Conservation (phyloP, 2,113 vertebrate genomes). For the Ifrita kowaldi region DNA sequence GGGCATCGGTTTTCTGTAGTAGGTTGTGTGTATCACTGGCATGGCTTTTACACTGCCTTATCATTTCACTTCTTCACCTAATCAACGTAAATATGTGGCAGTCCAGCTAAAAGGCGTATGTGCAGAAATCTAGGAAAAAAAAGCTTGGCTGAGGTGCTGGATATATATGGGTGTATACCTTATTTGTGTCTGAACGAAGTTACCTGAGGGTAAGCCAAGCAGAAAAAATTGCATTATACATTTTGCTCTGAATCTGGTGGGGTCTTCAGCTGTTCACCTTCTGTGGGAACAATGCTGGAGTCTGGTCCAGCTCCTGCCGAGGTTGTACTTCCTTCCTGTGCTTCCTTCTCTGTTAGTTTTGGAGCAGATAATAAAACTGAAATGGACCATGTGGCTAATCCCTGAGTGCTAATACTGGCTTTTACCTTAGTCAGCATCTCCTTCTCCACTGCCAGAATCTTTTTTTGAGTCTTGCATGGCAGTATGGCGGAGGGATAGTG, state of each 20-base stretch:
- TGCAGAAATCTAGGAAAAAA: background rate
- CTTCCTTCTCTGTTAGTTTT: background rate
- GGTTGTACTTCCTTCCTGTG: background rate
- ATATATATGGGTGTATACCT: background rate
- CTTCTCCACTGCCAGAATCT: background rate
- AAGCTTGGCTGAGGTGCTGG: background rate
- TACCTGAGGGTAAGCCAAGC: background rate
- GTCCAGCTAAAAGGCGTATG: background rate
- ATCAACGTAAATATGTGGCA: background rate
- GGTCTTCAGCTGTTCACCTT: background rate
- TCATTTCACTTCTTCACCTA: background rate
- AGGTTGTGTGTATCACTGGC: background rate
- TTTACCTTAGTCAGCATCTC: background rate
- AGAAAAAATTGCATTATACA: background rate
- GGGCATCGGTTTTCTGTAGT: fast-evolving
- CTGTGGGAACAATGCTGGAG: fast-evolving
- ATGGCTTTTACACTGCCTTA: background rate
- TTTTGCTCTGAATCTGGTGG: background rate
- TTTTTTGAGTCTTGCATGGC: background rate
- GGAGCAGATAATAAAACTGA: background rate
- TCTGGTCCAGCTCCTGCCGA: background rate
- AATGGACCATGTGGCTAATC: background rate
- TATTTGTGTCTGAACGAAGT: background rate
- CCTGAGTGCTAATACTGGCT: background rate
- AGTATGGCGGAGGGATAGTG: background rate